Base-by-base conservation (phyloP, 2,888 invertebrate species). In the Conchocele bisecta region DNA sequence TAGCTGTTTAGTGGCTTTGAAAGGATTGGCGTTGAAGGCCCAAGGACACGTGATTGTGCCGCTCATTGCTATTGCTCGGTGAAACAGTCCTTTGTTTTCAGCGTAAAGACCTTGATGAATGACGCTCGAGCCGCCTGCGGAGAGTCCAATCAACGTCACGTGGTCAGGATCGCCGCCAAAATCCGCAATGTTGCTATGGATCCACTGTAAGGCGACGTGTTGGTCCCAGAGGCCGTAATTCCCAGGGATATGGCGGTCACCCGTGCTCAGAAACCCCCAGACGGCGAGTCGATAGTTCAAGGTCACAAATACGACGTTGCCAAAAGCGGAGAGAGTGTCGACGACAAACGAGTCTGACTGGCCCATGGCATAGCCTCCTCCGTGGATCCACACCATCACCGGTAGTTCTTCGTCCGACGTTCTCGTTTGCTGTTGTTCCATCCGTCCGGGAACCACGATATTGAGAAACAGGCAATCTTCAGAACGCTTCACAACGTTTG, bases 391-490 rank as follows among this genome's bases (percentile, higher is more conserved):
- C 15, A 50, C 50, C 50, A 50, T 50, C 3, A 50, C 29, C n/a
- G n/a, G n/a, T n/a, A n/a, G n/a, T 13, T 11, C 11, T n/a, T 35
- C 15, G 29, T 22, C 50, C 6, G n/a, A n/a, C n/a, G n/a, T n/a
- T n/a, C n/a, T n/a, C n/a, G n/a, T n/a, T n/a, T n/a, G n/a, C n/a
- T n/a, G n/a, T n/a, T n/a, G n/a, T n/a, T 28, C 31, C 5, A 31
- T 5, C 6, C 28, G n/a, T 17, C 28, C 29, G 15, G 26, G 6
- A 9, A 31, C 20, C n/a, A 20, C n/a, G 6, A 42, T 42, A 42
- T 50, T 5, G 5, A 50, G 50, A 17, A 50, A 50, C 15, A 50
- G 20, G 22, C 50, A 50, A 28, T 50, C 50, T n/a, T 50, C 50
- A 11, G 50, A 26, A 9, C 17, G n/a, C 31, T 50, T 17, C 31